Evolutionary conservation across 2,797 vertebrate genomes (phyloP).

Genomic region (Protosalanx chinensis): DNA sequence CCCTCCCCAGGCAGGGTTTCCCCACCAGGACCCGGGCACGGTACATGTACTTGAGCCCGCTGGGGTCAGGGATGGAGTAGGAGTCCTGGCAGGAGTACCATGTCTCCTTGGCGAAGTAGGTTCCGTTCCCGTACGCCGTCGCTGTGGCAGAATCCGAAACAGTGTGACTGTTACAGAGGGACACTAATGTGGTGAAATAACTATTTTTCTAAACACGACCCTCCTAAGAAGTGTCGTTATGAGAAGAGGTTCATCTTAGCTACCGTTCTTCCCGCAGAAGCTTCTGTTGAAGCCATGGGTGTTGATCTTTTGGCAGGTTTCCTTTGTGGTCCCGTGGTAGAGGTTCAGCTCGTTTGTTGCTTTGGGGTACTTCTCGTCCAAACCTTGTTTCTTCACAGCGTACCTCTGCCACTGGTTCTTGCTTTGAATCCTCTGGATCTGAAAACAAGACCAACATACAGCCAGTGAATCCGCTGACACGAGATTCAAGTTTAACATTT

Average conservation of each 20-base stretch:
- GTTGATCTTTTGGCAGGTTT: conserved; percentile 56
- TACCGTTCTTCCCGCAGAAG: conserved; percentile 64
- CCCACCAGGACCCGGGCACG: conserved; percentile 55
- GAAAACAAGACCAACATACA: not conserved
- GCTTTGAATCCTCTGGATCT: conserved; percentile 63
- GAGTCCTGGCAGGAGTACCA: conserved; percentile 51
- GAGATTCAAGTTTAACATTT: no score
- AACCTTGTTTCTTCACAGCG: conserved; percentile 47
- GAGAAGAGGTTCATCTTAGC: not conserved
- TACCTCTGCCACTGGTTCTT: conserved; percentile 56
- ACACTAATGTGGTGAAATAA: no score
- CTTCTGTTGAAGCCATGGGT: conserved; percentile 59
- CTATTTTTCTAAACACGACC: no score
- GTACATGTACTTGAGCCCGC: conserved; percentile 53
- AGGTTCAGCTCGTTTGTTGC: conserved; percentile 44
- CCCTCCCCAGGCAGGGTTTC: conserved; percentile 32
- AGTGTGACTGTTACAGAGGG: no score
- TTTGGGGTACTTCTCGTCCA: conserved; percentile 55
- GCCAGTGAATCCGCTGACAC: not conserved
- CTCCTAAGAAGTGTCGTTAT: not conserved
- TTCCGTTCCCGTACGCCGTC: conserved; percentile 46
- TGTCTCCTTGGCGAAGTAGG: conserved; percentile 56
- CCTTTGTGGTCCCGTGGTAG: conserved; percentile 58
- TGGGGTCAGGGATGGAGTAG: conserved; percentile 49
- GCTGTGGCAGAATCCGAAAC: conserved; percentile 32